Conservation (phyloP, 2,113 vertebrate species). For the Lepus americanus region DNA sequence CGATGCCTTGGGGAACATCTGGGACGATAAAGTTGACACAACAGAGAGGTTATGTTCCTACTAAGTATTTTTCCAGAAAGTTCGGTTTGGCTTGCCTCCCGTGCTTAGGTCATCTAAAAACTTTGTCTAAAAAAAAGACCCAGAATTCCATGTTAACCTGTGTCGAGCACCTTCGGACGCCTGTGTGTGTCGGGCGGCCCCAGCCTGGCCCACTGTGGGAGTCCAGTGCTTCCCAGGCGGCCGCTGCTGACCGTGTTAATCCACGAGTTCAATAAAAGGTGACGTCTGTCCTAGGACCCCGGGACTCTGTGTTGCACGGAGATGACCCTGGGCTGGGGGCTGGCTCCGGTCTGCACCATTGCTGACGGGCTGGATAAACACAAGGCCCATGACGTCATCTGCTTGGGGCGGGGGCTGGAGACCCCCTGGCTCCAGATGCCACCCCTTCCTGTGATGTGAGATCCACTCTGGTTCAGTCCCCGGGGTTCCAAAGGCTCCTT, state of each 20-base stretch:
- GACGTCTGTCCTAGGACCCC: slow-evolving; percentile 42
- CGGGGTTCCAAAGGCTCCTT: neutral
- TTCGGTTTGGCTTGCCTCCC: slow-evolving; percentile 68
- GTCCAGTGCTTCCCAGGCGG: slow-evolving; percentile 88
- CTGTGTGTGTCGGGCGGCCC: slow-evolving; percentile 50
- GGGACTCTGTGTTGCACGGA: neutral
- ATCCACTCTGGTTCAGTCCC: accelerated
- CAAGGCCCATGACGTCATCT: too few species aligned
- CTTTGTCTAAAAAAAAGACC: slow-evolving; percentile 57
- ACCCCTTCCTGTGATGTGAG: too few species aligned
- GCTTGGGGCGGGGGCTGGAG: too few species aligned
- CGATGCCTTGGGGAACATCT: slow-evolving; percentile 80
- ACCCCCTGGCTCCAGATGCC: too few species aligned
- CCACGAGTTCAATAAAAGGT: slow-evolving; percentile 85
- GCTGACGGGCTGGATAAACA: too few species aligned
- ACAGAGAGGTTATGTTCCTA: slow-evolving; percentile 71
- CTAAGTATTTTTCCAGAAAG: slow-evolving; percentile 81
- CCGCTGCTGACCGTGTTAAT: slow-evolving; percentile 77
- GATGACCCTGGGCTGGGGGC: accelerated
- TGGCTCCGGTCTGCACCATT: too few species aligned
- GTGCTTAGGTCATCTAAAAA: slow-evolving; percentile 82
- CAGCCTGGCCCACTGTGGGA: neutral
- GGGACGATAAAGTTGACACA: slow-evolving; percentile 82
- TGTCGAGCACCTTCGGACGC: slow-evolving; percentile 82
- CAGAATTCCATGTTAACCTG: slow-evolving; percentile 85